Evolutionary conservation across 2,797 vertebrate species (phyloP), one percentile per base, ranked within the genome.

Genomic region (Leuciscus waleckii): DNA sequence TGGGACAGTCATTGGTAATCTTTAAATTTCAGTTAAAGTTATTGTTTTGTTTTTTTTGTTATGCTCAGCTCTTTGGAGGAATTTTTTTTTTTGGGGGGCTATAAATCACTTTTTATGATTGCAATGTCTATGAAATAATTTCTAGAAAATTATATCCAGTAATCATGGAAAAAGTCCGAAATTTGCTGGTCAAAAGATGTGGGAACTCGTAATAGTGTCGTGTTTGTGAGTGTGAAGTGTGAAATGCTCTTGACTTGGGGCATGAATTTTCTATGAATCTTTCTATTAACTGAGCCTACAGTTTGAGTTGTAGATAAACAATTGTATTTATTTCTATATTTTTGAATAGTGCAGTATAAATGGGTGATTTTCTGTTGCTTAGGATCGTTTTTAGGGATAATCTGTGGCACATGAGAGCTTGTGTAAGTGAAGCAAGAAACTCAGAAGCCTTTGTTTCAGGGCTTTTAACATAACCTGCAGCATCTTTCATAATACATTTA

Each of bases 391-490:
- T 16, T 83, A 54, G 73, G 41, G 35, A 54, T 68, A 39, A 69
- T 54, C 61, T 68, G 82, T 75, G 46, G 46, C 37, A 17, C 67
- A 68, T 68, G 49, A 67, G 54, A 46, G 54, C 54, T 82, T 76
- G 81, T 83, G 81, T 10, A 65, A 63, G 51, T 29, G 65, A 58
- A 54, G 75, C 63, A 37, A 84, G 74, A 75, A 84, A 84, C 83
- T 78, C 82, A 32, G 17, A 78, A 70, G 65, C 49, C 49, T 77
- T 56, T 37, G 74, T 69, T 69, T 69, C 35, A 68, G 63, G 82
- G 74, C 74, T 69, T 81, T 86, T 81, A 82, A 81, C 79, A 76
- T 58, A 82, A 67, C 58, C 79, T 76, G 79, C 29, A 77, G 39
- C 32, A 43, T 69, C 63, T 87, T 84, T 84, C 32, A 26, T 63